Conservation (phyloP, 2,797 vertebrate species). For the Tolypeutes matacus region DNA sequence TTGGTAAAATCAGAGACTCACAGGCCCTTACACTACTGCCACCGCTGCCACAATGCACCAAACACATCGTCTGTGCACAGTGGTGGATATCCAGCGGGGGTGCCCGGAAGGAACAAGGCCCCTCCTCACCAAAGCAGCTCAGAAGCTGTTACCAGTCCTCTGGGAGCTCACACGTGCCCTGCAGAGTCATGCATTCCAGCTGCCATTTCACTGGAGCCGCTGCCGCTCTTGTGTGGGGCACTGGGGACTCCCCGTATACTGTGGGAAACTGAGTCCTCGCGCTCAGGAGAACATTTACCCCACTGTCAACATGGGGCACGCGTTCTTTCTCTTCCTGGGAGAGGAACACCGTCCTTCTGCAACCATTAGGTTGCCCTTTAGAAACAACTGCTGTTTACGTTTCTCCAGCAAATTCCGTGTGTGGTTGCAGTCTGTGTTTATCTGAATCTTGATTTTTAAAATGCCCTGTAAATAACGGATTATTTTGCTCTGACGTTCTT, state of each 20-base stretch:
- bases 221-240: not conserved
- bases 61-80: no score
- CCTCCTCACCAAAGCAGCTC: not conserved
- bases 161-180: not conserved
- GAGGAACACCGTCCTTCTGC: conserved; percentile 41
- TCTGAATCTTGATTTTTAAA: conserved; percentile 32
- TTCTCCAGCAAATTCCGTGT: conserved; percentile 24
- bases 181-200: not conserved
- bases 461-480: conserved; percentile 21
- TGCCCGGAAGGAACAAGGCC: not conserved
- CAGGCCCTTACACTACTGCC: not conserved
- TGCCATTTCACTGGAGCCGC: not conserved
- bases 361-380: conserved; percentile 44
- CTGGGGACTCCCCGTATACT: not conserved
- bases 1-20: not conserved
- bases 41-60: not conserved
- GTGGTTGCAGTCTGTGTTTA: conserved; percentile 59
- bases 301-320: not conserved
- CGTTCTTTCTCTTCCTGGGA: not conserved
- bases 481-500: not conserved
- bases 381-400: conserved; percentile 57
- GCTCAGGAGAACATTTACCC: not conserved
- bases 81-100: not conserved
- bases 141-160: not conserved
- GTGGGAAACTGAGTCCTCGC: not conserved